A percentile compares a stretch with the other conserved stretches of the same genome.
These are phyloP conservation scores for Neoarius graeffei DNA, from an alignment of 2,113 vertebrate genomes.

Conservation along the genomic window DNA sequence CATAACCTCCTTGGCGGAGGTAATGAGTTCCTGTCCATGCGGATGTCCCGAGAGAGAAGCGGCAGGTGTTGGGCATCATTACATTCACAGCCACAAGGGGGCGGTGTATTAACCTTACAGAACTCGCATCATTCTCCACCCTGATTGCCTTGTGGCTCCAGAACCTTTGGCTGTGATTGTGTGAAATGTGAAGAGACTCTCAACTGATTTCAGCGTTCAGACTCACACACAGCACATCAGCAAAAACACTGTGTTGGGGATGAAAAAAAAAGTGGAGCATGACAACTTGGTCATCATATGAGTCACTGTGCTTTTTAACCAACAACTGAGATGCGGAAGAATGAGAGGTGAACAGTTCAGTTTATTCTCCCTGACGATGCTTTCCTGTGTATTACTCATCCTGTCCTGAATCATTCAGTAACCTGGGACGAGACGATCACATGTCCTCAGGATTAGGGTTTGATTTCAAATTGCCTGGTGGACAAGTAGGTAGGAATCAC, in stretches of 20 bases:
- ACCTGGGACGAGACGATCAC: background rate
- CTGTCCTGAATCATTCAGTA: background rate
- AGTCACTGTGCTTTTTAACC: background rate
- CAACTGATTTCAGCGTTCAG: background rate
- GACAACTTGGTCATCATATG: background rate
- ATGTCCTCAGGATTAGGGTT: background rate
- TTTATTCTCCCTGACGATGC: background rate
- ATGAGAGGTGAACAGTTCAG: background rate
- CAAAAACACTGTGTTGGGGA: background rate
- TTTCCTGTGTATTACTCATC: background rate
- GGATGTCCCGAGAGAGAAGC: background rate
- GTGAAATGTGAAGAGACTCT: constrained; percentile 13
- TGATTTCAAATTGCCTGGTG: background rate
- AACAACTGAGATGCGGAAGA: background rate
- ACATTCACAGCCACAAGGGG: background rate
- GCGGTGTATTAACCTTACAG: background rate
- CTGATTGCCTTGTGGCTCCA: background rate
- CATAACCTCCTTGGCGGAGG: too few species aligned
- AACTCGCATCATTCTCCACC: background rate
- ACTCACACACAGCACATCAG: background rate
- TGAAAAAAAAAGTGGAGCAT: background rate
- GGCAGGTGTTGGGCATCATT: background rate
- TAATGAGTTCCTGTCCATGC: background rate
- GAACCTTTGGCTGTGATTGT: background rate
- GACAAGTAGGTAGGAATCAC: background rate